phyloP scores from a whole-genome alignment of 2,888 invertebrate genomes.

The Chironomus tentans region DNA sequence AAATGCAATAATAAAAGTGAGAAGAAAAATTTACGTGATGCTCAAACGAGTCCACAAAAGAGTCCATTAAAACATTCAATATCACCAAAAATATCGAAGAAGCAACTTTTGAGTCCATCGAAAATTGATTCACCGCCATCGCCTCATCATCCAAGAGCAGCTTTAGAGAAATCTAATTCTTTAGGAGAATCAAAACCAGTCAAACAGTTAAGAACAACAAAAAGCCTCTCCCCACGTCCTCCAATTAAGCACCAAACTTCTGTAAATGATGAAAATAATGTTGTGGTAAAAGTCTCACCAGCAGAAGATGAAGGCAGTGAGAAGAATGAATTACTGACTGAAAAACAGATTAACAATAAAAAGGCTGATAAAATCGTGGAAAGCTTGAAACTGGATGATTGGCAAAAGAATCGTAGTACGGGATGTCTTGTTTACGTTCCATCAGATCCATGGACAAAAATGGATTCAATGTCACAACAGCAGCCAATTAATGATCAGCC shows the following conservation, averaged over 20 bases:
- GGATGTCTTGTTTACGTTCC: slow-evolving; percentile 38
- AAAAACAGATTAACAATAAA: slow-evolving; percentile 34
- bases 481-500: slow-evolving; percentile 18
- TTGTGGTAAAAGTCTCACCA: slow-evolving; percentile 33
- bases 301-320: slow-evolving; percentile 32
- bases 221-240: slow-evolving; percentile 35
- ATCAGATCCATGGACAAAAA: slow-evolving; percentile 41
- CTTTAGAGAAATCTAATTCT: slow-evolving; percentile 35
- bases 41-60: background rate
- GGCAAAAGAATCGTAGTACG: slow-evolving; percentile 34
- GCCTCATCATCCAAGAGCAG: slow-evolving; percentile 33
- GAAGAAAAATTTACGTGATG: background rate
- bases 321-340: slow-evolving; percentile 27
- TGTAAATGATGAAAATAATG: slow-evolving; percentile 33
- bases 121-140: slow-evolving; percentile 50
- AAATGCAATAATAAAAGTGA: background rate
- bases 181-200: slow-evolving; percentile 34
- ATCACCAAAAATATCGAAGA: background rate
- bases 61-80: slow-evolving; percentile 45
- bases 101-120: slow-evolving; percentile 38
- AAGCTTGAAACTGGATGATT: slow-evolving; percentile 8
- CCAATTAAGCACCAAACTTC: slow-evolving; percentile 35
- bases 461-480: slow-evolving; percentile 31
- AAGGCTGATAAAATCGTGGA: slow-evolving; percentile 31
- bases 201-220: slow-evolving; percentile 33